Percentiles rank a stretch among this genome's conserved stretches.
These are phyloP conservation scores for Pterocles gutturalis DNA, from an alignment of 2,113 vertebrate genomes.

Conservation along the genomic window DNA sequence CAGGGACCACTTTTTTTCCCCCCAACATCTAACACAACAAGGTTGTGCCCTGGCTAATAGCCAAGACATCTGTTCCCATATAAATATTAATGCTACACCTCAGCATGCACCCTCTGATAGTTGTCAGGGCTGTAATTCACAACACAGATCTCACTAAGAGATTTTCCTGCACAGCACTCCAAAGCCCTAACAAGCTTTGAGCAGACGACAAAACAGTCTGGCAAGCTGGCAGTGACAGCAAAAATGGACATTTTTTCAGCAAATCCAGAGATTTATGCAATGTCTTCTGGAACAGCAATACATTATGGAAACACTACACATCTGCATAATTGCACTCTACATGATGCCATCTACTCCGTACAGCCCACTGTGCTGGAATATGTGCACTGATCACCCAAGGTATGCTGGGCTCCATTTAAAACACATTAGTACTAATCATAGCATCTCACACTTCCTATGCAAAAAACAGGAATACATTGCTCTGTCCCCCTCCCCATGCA, in stretches of 20 bases:
- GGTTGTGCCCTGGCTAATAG: not conserved
- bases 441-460: not conserved
- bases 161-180: not conserved
- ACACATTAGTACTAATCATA: not conserved
- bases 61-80: conserved; percentile 2
- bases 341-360: not conserved
- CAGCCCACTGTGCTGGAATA: conserved; percentile 23
- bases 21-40: not conserved
- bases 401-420: not conserved
- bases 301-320: not conserved
- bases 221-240: not conserved
- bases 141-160: not conserved
- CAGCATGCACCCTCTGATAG: not conserved
- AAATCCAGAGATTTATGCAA: not conserved
- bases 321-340: conserved; percentile 9
- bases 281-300: not conserved
- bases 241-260: conserved; percentile 4
- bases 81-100: conserved; percentile 7
- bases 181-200: conserved; percentile 33
- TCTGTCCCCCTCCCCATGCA: not conserved
- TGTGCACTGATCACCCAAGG: not conserved
- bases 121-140: conserved; percentile 3
- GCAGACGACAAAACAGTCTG: conserved; percentile 6
- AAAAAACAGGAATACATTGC: not conserved
- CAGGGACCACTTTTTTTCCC: not conserved